phyloP scores from a whole-genome alignment of 2,888 invertebrate genomes.

The Saturnia pavonia region DNA sequence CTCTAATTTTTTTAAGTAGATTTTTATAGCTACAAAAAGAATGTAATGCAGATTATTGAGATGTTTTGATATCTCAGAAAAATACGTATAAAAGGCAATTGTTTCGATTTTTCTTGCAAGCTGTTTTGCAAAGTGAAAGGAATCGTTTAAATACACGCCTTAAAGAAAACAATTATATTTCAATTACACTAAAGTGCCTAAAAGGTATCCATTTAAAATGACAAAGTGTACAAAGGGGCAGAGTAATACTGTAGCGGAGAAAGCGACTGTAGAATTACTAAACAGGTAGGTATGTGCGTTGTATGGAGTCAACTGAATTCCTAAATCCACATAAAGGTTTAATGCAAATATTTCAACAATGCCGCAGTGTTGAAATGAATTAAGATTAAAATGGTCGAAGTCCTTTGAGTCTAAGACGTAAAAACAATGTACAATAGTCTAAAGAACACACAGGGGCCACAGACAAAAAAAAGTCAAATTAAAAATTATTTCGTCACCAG shows the following conservation, averaged over 20 bases:
- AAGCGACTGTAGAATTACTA: not conserved
- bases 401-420: not conserved
- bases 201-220: not conserved
- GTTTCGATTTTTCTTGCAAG: no score
- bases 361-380: not conserved
- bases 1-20: no score
- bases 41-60: no score
- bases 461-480: no score
- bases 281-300: not conserved
- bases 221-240: constrained; percentile 5
- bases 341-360: not conserved
- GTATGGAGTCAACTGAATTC: not conserved
- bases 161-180: not conserved
- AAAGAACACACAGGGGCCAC: no score
- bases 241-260: constrained; percentile 4
- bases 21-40: no score
- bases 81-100: no score
- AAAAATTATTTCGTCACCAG: not conserved
- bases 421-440: not conserved
- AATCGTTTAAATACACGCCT: no score
- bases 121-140: no score
- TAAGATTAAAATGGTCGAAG: not conserved
- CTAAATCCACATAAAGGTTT: not conserved
- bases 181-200: not conserved
- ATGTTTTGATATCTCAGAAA: no score